These are phyloP conservation scores for Polia nebulosa DNA, from an alignment of 2,888 invertebrate species.

Conservation along the genomic window DNA sequence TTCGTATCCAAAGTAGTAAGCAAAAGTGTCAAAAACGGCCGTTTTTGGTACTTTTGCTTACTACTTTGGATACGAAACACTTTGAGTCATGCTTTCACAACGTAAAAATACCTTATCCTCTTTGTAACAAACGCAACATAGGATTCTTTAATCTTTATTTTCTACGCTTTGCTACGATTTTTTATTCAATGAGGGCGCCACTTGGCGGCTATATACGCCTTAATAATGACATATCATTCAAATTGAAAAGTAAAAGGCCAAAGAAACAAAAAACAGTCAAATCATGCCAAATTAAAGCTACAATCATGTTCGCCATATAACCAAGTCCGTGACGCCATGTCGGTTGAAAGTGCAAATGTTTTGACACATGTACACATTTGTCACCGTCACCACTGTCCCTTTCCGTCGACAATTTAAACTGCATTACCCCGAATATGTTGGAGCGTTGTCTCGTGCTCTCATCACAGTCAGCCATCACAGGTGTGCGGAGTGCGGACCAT, in stretches of 20 bases:
- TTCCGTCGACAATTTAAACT: slow-evolving; percentile 58
- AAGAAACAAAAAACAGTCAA: neutral
- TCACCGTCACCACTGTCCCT: slow-evolving; percentile 45
- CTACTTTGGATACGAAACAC: too few relatives aligned
- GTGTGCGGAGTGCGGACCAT: neutral
- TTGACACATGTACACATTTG: slow-evolving; percentile 13
- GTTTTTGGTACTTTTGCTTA: too few relatives aligned
- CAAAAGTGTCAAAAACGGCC: too few relatives aligned
- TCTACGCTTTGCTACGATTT: too few relatives aligned
- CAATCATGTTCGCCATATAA: slow-evolving; percentile 1
- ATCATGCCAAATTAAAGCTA: slow-evolving; percentile 1
- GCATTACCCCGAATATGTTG: slow-evolving; percentile 58
- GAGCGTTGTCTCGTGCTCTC: neutral
- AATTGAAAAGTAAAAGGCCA: neutral
- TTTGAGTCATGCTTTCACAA: too few relatives aligned
- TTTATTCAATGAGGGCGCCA: too few relatives aligned
- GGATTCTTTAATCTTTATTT: too few relatives aligned
- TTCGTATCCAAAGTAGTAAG: too few relatives aligned
- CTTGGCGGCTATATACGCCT: too few relatives aligned
- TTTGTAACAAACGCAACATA: too few relatives aligned
- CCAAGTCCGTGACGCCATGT: slow-evolving; percentile 34
- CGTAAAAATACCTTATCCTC: too few relatives aligned
- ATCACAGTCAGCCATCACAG: slow-evolving; percentile 5
- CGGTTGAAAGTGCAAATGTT: slow-evolving; percentile 51
- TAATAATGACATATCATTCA: too few relatives aligned